Conservation (phyloP, 2,113 vertebrate species). For the Caracal caracal region DNA sequence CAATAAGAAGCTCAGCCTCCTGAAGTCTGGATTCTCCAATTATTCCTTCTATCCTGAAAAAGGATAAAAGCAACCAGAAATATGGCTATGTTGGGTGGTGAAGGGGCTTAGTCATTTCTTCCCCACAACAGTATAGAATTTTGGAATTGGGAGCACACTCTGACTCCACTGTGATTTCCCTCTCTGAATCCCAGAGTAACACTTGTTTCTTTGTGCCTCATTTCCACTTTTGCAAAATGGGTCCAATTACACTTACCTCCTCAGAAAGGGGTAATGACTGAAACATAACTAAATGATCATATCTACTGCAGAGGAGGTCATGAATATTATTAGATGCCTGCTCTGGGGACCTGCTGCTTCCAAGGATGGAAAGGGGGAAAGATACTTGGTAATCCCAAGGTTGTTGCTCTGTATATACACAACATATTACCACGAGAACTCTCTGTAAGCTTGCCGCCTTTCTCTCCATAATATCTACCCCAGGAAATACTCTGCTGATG, state of each 20-base stretch:
- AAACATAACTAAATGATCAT: not conserved
- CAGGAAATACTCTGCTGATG: not conserved
- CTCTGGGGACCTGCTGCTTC: not conserved
- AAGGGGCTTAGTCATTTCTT: not conserved
- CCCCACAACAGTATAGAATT: not conserved
- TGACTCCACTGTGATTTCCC: not conserved
- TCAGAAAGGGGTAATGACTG: not conserved
- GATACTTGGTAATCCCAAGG: not conserved
- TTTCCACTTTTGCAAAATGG: slow-evolving; percentile 13
- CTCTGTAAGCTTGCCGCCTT: not conserved
- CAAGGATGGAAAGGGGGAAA: not conserved
- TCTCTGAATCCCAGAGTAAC: not conserved
- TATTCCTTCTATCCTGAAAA: not conserved
- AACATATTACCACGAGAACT: not conserved
- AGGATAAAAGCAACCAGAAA: not conserved
- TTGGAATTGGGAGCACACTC: not conserved
- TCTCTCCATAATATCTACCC: not conserved
- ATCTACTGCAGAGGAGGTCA: not conserved
- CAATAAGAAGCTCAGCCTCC: not conserved
- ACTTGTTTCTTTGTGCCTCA: not conserved
- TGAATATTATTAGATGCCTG: not conserved
- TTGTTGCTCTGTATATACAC: not conserved
- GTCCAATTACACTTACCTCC: not conserved
- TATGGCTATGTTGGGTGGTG: too few relatives aligned
- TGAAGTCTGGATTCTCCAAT: not conserved